These are phyloP conservation scores for Ruditapes philippinarum DNA, from an alignment of 1,140 invertebrate genomes.

Conservation along the genomic window DNA sequence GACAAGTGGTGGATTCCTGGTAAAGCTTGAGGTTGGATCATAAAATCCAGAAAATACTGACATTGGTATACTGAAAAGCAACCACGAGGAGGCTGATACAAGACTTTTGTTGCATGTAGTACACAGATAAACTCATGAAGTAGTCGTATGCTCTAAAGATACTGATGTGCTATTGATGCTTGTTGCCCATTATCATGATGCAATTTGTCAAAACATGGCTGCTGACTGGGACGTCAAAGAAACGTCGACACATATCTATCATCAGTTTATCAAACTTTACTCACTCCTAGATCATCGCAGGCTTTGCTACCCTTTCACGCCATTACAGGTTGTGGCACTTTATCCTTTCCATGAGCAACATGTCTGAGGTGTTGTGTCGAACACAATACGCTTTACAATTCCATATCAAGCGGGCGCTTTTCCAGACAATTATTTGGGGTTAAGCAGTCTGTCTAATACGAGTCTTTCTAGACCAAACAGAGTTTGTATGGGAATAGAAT, in stretches of 20 bases:
- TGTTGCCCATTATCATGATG: background rate
- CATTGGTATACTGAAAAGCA: background rate
- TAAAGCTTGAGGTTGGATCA: background rate
- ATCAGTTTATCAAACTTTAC: background rate
- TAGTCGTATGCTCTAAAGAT: background rate
- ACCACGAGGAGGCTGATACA: background rate
- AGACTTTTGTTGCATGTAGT: background rate
- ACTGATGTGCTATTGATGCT: background rate
- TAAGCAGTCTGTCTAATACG: background rate
- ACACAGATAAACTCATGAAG: background rate
- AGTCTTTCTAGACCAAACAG: background rate
- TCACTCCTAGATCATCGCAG: background rate
- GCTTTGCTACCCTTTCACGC: background rate
- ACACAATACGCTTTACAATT: background rate
- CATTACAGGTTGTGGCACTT: background rate
- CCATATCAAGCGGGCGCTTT: background rate
- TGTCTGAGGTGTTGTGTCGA: background rate
- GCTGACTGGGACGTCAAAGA: background rate
- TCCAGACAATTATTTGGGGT: background rate
- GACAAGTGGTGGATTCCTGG: background rate
- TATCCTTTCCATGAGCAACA: background rate
- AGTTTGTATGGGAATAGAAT: too few relatives aligned
- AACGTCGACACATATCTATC: background rate
- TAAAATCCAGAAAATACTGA: background rate
- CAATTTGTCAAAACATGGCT: background rate